Percentiles rank a stretch among this genome's conserved stretches.
Conservation (phyloP, 2,888 invertebrate genomes). For the Pelosia muscerda region DNA sequence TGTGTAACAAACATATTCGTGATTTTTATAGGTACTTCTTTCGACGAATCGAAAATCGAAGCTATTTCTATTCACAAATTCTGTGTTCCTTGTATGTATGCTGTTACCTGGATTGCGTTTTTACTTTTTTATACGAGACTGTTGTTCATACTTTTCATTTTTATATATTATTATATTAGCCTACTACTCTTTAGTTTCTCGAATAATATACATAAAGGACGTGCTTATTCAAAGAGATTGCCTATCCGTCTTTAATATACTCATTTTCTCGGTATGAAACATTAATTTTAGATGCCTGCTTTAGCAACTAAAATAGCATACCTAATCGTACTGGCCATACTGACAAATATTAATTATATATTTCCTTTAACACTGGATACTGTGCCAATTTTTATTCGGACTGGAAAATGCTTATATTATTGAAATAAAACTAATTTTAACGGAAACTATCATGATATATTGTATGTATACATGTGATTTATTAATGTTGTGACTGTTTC, state of each 20-base stretch:
- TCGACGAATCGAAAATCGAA: too few relatives aligned
- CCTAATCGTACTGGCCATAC: neutral
- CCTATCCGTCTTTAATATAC: neutral
- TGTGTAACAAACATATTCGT: too few relatives aligned
- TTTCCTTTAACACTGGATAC: conserved; percentile 7
- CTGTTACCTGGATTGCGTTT: too few relatives aligned
- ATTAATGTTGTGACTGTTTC: neutral
- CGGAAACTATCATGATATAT: neutral
- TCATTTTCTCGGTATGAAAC: neutral
- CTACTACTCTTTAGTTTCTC: neutral
- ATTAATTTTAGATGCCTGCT: conserved; percentile 5
- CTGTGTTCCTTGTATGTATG: too few relatives aligned
- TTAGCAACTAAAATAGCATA: conserved; percentile 7
- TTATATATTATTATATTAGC: too few relatives aligned
- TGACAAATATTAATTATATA: conserved; percentile 7
- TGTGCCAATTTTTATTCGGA: conserved; percentile 5
- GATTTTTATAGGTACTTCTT: too few relatives aligned
- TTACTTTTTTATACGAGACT: too few relatives aligned
- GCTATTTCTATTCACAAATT: too few relatives aligned
- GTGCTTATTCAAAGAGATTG: neutral
- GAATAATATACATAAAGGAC: neutral
- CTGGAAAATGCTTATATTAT: neutral
- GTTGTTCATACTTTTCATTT: too few relatives aligned
- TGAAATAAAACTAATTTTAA: neutral
- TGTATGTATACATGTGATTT: neutral